phyloP scores from a whole-genome alignment of 2,113 vertebrate genomes.

The Vulpes ferrilata region DNA sequence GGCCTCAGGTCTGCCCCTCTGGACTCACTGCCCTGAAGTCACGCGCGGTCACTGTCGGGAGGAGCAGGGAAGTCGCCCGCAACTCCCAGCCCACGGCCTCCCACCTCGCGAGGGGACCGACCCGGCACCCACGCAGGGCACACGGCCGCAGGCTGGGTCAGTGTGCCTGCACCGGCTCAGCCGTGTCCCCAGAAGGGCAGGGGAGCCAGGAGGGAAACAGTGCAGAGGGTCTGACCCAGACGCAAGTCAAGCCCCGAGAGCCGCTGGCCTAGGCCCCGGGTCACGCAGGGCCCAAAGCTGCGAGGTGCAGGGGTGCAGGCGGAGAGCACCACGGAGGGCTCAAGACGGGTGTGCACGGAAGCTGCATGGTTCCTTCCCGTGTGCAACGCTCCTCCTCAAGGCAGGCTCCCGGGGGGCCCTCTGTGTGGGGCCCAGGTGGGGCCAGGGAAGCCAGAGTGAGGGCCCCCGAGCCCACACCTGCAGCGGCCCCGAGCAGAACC shows the following conservation, averaged over 20 bases:
- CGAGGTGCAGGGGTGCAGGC: neutral
- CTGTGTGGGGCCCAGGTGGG: neutral
- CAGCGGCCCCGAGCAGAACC: neutral
- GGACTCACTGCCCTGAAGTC: neutral
- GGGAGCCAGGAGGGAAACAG: neutral
- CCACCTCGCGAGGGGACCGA: neutral
- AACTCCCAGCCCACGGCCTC: neutral
- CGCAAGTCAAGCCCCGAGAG: neutral
- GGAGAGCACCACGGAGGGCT: neutral
- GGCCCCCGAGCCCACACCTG: neutral
- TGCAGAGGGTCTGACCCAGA: neutral
- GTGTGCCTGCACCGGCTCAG: fast-evolving
- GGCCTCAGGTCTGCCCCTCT: neutral
- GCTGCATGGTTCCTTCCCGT: too few relatives aligned
- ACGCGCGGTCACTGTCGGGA: neutral
- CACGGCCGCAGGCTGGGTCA: neutral
- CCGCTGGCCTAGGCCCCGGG: neutral
- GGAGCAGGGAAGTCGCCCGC: neutral
- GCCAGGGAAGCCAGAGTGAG: neutral
- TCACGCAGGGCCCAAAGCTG: neutral
- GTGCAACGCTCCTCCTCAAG: neutral
- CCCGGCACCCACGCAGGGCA: neutral
- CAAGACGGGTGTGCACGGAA: too few relatives aligned
- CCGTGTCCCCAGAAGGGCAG: neutral
- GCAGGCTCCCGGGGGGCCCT: neutral